Evolutionary conservation across 2,113 vertebrate genomes (phyloP).

Genomic region (Apaloderma vittatum): DNA sequence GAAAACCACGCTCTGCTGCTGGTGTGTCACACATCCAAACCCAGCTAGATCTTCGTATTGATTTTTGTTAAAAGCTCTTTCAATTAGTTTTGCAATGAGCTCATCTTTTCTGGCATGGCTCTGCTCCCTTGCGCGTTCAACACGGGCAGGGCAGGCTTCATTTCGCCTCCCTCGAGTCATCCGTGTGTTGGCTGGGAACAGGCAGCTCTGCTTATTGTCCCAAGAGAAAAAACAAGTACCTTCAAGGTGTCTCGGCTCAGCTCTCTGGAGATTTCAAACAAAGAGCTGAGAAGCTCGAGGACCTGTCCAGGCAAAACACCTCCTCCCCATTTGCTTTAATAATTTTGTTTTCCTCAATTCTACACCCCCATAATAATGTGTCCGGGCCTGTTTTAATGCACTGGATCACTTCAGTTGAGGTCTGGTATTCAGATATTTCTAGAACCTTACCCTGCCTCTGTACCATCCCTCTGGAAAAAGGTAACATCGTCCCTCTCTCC

Average conservation of each 20-base stretch:
- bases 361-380: conserved; percentile 34
- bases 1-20: background rate
- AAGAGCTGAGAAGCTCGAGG: background rate
- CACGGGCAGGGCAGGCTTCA: background rate
- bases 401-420: background rate
- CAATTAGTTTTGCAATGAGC: conserved; percentile 37
- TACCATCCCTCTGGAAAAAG: background rate
- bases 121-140: background rate
- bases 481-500: background rate
- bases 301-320: conserved; percentile 54
- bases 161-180: background rate
- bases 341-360: conserved; percentile 48
- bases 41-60: background rate
- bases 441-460: background rate
- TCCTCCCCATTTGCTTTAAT: conserved; percentile 23
- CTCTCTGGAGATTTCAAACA: background rate
- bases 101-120: conserved; percentile 21
- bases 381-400: background rate
- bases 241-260: background rate
- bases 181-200: background rate
- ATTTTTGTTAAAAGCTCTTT: conserved; percentile 27
- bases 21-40: background rate
- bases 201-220: background rate
- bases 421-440: background rate
- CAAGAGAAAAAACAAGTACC: background rate